Evolutionary conservation across 92 coral and sea anemone species (phyloP).

Genomic region (Phenganax marumi): DNA sequence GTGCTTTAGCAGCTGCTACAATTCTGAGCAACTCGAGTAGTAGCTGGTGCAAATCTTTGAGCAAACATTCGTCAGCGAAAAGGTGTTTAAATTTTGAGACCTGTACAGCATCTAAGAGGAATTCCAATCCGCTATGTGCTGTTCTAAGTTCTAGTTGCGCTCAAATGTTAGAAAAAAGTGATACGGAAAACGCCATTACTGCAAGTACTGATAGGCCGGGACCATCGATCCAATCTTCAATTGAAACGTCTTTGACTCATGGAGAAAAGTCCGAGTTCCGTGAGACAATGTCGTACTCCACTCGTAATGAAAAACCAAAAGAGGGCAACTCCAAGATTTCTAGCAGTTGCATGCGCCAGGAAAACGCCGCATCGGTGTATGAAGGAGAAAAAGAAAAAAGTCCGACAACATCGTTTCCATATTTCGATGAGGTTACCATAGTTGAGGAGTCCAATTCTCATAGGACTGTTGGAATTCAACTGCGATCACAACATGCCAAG

Average conservation of each 20-base stretch:
- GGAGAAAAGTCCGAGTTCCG: not conserved
- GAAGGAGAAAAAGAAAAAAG: not conserved
- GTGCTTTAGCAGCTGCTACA: not conserved
- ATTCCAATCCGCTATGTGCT: too few relatives aligned
- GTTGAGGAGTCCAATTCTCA: not conserved
- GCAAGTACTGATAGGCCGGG: too few relatives aligned
- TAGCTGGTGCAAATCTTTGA: not conserved
- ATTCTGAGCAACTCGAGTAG: not conserved
- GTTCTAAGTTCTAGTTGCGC: too few relatives aligned
- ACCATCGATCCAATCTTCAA: not conserved
- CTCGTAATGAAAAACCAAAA: not conserved
- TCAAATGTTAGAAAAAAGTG: too few relatives aligned
- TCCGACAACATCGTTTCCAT: not conserved
- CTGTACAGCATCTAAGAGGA: too few relatives aligned
- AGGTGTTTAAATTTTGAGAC: not conserved
- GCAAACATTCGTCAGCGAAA: not conserved
- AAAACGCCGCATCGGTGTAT: too few relatives aligned
- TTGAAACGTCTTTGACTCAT: not conserved
- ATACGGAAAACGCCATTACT: too few relatives aligned
- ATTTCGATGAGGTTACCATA: not conserved
- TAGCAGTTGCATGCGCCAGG: not conserved
- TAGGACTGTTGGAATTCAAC: not conserved
- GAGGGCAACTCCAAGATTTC: not conserved
- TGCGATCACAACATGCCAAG: not conserved
- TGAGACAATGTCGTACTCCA: not conserved